Evolutionary conservation across 1,140 invertebrate species (phyloP), one percentile per base, ranked within the genome.

Genomic region (Trachymyrmex cornetzi): DNA sequence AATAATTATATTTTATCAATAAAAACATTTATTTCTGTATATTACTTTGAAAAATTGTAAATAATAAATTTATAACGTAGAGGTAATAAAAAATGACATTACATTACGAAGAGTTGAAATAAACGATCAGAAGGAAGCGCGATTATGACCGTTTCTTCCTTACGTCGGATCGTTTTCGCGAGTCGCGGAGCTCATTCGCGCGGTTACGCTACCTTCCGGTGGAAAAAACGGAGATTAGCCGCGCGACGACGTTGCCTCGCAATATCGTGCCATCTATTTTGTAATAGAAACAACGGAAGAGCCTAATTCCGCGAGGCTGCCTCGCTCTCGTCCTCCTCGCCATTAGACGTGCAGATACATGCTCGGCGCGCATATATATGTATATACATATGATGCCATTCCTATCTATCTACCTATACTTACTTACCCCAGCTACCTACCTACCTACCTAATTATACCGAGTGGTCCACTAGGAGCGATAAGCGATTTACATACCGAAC

Each of bases 281-380:
- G 94, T 95, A 95, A 95, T 95, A 95, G 95, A 95, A 95, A 95
- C 95, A 95, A 95, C 95, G 95, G 95, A 95, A 95, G 94, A 95
- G 91, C 94, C 94, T 94, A 95, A 95, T 95, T 95, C 92, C 92
- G 93, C 93, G 92, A 94, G 92, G 88, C 89, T 91, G 89, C 91
- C 81, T 69, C 88, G 63, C 88, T 87, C 55, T 85, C 88, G 88
- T 91, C 90, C 89, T 91, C 89, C 88, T 91, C 89, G 71, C 89
- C 87, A 90, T 90, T 91, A 91, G 90, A 90, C 71, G 87, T 77
- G 87, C 80, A 86, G 89, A 91, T 88, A 88, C 82, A 91, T 90
- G 89, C 75, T 69, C 87, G 67, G 59, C 82, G 87, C 74, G 79
- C 87, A 30, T 44, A 48, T 48, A 24, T 69, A 24, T 69, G 24